Evolutionary conservation across 2,797 vertebrate species (phyloP), one percentile per base, ranked within the genome.

Genomic region (Botia almorhae): DNA sequence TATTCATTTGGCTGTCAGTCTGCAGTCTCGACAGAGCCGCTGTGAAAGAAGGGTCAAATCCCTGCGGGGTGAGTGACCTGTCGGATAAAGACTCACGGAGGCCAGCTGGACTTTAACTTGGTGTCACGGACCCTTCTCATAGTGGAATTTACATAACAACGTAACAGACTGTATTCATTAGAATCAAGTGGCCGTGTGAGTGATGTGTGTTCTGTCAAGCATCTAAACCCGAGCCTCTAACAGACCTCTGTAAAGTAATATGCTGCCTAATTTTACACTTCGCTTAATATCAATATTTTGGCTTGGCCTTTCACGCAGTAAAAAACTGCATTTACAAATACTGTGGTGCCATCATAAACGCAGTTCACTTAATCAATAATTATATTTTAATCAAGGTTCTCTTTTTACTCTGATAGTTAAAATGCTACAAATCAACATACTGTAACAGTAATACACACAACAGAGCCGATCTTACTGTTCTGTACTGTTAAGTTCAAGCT

Each of bases 41-140:
- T 84, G 84, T 91, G 89, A 90, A 90, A 29, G 29, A 29, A 88
- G 90, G 63, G 83, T 75, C 80, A 76, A 85, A 89, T 82, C 91
- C 88, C 91, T 90, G 81, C 48, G 90, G 90, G 90, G 83, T 90
- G 80, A 87, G 81, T 90, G 90, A 92, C 91, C 92, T 88, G 86
- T 82, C 89, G 87, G 89, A 92, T 89, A 87, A 72, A 84, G 76
- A 60, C 78, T 75, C 83, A 60, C 89, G 89, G 87, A 83, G 87
- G 89, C 92, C 92, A 93, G 93, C 92, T 94, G 93, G 89, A 94
- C 89, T 81, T 86, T 71, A 89, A 67, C 69, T 76, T 29, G 29
- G 1, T 29, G 29, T 29, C 29, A 29, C 67, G 58, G 60, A 78
- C 71, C 29, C 74, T 76, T 80, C 60, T 77, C 78, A 64, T 76